Conservation (phyloP, 2,888 invertebrate genomes). For the Napeogenes inachia region DNA sequence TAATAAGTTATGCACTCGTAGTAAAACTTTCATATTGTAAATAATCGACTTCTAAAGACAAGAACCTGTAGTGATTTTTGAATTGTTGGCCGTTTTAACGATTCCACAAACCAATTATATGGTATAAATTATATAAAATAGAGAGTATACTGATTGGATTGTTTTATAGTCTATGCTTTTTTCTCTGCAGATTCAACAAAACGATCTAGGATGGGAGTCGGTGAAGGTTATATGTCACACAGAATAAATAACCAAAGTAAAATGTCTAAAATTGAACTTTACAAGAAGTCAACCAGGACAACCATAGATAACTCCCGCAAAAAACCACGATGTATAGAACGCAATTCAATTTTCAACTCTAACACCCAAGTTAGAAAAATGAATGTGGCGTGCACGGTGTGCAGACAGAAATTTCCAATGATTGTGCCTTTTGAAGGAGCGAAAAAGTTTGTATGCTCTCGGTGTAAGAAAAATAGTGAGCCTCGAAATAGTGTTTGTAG, state of each 20-base stretch:
- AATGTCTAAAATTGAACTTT: constrained; percentile 17
- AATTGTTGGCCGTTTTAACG: too few relatives aligned
- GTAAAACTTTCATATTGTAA: too few relatives aligned
- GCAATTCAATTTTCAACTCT: constrained; percentile 24
- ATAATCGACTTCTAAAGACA: too few relatives aligned
- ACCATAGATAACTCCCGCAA: constrained; percentile 21
- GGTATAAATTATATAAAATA: too few relatives aligned
- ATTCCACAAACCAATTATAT: too few relatives aligned
- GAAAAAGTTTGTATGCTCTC: constrained; percentile 45
- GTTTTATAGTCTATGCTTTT: too few relatives aligned
- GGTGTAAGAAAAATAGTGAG: constrained; percentile 44
- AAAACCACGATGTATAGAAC: constrained; percentile 19
- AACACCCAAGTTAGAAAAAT: constrained; percentile 31
- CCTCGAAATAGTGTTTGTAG: constrained; percentile 30
- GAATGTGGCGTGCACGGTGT: constrained; percentile 35
- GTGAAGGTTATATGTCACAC: constrained; percentile 20
- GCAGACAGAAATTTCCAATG: constrained; percentile 42
- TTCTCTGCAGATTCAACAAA: constrained; percentile 25
- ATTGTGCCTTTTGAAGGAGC: constrained; percentile 34
- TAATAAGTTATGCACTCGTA: too few relatives aligned
- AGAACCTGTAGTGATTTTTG: too few relatives aligned
- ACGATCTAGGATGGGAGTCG: constrained; percentile 27
- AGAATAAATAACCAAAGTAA: constrained; percentile 14
- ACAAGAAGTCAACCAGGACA: constrained; percentile 23
- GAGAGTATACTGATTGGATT: too few relatives aligned